A percentile compares a stretch with the other conserved stretches of the same genome.
Evolutionary conservation across 2,797 vertebrate genomes (phyloP).

Genomic region (Helicolenus hilgendorfi): DNA sequence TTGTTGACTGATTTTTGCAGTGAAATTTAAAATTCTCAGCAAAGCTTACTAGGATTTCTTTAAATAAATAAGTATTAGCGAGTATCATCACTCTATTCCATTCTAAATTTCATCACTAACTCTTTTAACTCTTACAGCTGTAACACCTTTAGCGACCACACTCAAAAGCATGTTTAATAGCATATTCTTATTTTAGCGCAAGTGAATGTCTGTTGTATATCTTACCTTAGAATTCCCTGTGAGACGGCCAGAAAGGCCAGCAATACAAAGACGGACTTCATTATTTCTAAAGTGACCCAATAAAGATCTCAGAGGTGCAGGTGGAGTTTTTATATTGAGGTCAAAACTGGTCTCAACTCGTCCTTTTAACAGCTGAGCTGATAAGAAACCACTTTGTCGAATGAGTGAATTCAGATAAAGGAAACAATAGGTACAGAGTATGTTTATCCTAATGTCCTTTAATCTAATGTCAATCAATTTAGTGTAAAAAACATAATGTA

Average conservation of each 20-base stretch:
- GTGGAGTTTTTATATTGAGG: background rate
- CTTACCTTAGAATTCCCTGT: slow-evolving; percentile 21
- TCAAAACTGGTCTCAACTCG: background rate
- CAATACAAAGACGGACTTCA: slow-evolving; percentile 39
- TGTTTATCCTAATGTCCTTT: background rate
- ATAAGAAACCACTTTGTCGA: slow-evolving; percentile 38
- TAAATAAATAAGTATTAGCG: background rate
- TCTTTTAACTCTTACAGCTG: background rate
- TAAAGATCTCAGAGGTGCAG: background rate
- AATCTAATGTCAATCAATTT: background rate
- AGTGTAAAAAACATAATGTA: background rate
- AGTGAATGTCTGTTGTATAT: background rate
- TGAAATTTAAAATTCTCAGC: background rate
- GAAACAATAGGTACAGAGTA: background rate
- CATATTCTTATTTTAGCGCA: background rate
- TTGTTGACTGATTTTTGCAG: background rate
- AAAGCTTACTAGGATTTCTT: background rate
- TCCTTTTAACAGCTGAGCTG: background rate
- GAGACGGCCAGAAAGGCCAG: background rate
- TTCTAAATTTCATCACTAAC: background rate
- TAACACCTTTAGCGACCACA: background rate
- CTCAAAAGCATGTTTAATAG: background rate
- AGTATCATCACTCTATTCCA: background rate
- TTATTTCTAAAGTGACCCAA: background rate
- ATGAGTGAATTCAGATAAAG: slow-evolving; percentile 14